Percentiles rank a stretch among this genome's conserved stretches.
These are phyloP conservation scores for Caloenas nicobarica DNA, from an alignment of 2,113 vertebrate species.

Conservation along the genomic window DNA sequence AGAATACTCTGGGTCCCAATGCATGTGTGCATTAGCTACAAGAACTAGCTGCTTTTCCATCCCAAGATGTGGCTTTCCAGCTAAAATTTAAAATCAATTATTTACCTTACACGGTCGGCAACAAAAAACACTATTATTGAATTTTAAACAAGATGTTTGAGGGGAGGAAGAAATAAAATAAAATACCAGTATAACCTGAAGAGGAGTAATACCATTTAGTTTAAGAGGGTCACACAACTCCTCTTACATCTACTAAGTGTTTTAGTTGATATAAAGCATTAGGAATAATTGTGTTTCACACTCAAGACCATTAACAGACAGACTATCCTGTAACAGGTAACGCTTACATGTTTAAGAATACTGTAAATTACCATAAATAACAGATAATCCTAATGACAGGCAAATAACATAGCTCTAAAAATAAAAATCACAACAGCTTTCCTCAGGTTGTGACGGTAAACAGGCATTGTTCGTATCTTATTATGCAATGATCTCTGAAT, in stretches of 20 bases:
- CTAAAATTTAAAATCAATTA: conserved; percentile 71
- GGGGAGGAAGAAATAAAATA: neutral
- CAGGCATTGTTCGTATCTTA: neutral
- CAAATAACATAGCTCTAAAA: neutral
- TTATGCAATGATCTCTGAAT: neutral
- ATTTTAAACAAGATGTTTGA: neutral
- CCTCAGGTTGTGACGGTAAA: neutral
- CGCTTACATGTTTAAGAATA: neutral
- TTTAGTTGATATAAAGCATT: neutral
- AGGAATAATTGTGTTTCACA: neutral
- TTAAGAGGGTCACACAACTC: neutral
- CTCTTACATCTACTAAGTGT: neutral
- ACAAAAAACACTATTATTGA: neutral
- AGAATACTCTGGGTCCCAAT: conserved; percentile 98
- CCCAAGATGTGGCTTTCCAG: conserved; percentile 88
- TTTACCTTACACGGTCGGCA: neutral
- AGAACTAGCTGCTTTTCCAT: conserved; percentile 96
- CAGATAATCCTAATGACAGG: neutral
- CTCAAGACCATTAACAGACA: neutral
- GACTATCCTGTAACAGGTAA: neutral
- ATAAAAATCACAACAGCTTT: neutral
- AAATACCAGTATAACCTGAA: neutral
- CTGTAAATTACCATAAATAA: neutral
- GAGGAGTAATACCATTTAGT: neutral
- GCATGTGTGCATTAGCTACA: conserved; percentile 97